Percentiles rank a stretch among this genome's conserved stretches.
These are phyloP conservation scores for Symphodus melops DNA, from an alignment of 2,113 vertebrate species.

Conservation along the genomic window DNA sequence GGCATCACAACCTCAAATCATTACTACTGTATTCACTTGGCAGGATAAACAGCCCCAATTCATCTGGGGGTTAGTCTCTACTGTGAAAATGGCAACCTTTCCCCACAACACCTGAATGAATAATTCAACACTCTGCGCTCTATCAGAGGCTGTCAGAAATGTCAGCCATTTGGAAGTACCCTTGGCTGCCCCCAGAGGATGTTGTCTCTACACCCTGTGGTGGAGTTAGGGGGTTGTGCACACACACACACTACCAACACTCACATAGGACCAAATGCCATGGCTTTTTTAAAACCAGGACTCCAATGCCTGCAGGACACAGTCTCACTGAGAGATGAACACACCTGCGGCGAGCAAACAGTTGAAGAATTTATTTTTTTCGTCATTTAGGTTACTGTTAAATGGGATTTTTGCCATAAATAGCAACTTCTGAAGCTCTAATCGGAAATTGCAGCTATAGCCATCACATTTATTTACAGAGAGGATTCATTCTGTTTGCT, in stretches of 20 bases:
- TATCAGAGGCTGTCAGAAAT: constrained; percentile 80
- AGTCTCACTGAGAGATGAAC: constrained; percentile 20
- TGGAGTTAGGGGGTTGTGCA: constrained; percentile 53
- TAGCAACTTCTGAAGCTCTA: not conserved
- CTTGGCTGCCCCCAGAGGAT: constrained; percentile 65
- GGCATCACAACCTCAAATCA: constrained; percentile 47
- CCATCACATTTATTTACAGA: constrained; percentile 9
- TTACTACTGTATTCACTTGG: constrained; percentile 59
- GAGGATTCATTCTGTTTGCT: constrained; percentile 4
- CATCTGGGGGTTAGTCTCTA: constrained; percentile 57
- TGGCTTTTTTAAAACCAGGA: constrained; percentile 40
- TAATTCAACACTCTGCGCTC: constrained; percentile 75
- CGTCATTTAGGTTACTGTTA: not conserved
- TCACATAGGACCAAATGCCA: constrained; percentile 52
- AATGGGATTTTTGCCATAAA: not conserved
- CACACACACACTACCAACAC: constrained; percentile 21
- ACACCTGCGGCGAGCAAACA: constrained; percentile 30
- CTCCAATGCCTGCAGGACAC: constrained; percentile 40
- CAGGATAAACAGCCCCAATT: constrained; percentile 64
- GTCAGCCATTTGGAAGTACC: constrained; percentile 71
- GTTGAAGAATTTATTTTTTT: constrained; percentile 1
- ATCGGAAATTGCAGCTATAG: not conserved
- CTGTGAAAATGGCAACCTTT: constrained; percentile 74
- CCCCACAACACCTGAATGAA: constrained; percentile 74
- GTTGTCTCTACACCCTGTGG: constrained; percentile 64